A percentile compares a stretch with the other conserved stretches of the same genome.
Evolutionary conservation across 2,113 vertebrate genomes (phyloP).

Genomic region (Eretmochelys imbricata): DNA sequence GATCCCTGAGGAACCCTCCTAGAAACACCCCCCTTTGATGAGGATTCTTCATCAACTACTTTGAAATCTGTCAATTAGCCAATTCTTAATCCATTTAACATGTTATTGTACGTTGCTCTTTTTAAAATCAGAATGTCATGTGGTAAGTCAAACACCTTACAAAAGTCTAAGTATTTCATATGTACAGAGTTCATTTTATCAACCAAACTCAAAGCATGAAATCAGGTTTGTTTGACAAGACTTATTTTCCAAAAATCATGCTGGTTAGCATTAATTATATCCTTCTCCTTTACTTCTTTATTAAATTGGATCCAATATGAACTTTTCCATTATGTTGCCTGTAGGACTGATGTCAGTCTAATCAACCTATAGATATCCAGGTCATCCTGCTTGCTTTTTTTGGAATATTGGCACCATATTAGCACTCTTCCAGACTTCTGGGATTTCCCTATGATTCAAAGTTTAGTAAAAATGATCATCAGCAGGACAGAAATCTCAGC

Average conservation of each 20-base stretch:
- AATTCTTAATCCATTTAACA: too few relatives aligned
- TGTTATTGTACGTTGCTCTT: too few relatives aligned
- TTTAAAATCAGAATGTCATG: too few relatives aligned
- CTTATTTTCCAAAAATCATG: neutral
- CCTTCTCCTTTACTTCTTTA: neutral
- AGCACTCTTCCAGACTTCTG: neutral
- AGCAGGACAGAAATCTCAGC: neutral
- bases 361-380: accelerated
- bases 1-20: too few relatives aligned
- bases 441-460: slow-evolving; percentile 9
- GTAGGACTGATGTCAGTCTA: neutral
- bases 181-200: neutral
- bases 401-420: neutral
- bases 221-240: neutral
- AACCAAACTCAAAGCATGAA: neutral
- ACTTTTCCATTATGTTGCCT: neutral
- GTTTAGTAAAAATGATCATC: neutral
- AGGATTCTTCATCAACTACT: too few relatives aligned
- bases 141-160: neutral
- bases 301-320: neutral
- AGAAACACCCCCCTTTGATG: too few relatives aligned
- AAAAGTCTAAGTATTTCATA: neutral
- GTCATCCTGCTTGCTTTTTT: neutral
- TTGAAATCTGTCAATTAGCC: too few relatives aligned
- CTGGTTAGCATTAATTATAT: neutral